phyloP scores from a whole-genome alignment of 2,113 vertebrate genomes.

The Mesembrinibis cayennensis region DNA sequence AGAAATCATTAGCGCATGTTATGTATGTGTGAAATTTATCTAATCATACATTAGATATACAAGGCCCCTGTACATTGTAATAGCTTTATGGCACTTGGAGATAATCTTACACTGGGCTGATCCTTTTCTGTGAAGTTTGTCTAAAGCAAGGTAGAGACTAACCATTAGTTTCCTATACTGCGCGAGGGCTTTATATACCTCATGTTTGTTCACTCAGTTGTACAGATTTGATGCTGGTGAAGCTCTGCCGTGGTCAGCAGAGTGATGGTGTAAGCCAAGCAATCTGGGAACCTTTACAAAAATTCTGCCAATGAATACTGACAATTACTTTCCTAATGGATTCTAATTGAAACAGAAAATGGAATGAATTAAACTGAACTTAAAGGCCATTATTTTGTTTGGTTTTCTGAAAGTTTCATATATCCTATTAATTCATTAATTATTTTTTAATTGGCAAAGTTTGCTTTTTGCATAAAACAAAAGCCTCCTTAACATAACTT shows the following conservation, averaged over 20 bases:
- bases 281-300: background rate
- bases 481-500: background rate
- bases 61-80: background rate
- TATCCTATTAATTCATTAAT: conserved; percentile 17
- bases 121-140: background rate
- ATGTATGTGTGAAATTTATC: background rate
- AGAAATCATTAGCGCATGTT: background rate
- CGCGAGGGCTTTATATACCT: background rate
- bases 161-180: background rate
- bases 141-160: background rate
- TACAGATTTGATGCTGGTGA: background rate
- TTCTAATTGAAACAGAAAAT: background rate
- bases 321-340: conserved; percentile 29
- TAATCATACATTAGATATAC: background rate
- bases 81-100: background rate
- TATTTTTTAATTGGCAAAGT: conserved; percentile 5
- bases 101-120: background rate
- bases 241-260: background rate
- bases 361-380: conserved; percentile 13
- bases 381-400: background rate
- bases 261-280: background rate
- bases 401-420: background rate
- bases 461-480: background rate
- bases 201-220: background rate
- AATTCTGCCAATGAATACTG: background rate